phyloP scores from a whole-genome alignment of 2,797 vertebrate species.

The Micrastur ruficollis region DNA sequence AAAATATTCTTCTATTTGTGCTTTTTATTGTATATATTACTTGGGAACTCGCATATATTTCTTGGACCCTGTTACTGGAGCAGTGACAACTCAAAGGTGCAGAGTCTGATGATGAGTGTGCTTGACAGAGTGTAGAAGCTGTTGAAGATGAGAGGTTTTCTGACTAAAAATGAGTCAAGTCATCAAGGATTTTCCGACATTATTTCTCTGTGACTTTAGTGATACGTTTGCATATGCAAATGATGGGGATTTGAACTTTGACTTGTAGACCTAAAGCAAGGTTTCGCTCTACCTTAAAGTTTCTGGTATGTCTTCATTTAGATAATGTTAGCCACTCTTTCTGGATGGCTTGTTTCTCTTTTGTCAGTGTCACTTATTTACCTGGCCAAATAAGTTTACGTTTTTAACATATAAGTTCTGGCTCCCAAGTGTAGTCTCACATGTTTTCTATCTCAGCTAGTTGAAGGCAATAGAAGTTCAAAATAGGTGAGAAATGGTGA shows the following conservation, averaged over 20 bases:
- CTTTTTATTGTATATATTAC: not conserved
- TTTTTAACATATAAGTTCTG: not conserved
- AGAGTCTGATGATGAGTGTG: not conserved
- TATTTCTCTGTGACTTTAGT: not conserved
- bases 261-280: not conserved
- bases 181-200: not conserved
- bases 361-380: not conserved
- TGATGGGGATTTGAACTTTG: not conserved
- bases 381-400: not conserved
- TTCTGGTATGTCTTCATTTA: not conserved
- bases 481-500: not conserved
- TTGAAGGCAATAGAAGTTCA: not conserved
- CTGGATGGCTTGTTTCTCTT: not conserved
- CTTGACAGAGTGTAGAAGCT: not conserved
- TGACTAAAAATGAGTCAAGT: not conserved
- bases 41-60: not conserved
- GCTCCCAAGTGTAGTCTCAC: not conserved
- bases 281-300: not conserved
- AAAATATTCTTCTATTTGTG: not conserved
- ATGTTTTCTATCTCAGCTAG: not conserved
- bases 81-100: not conserved
- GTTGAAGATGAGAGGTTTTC: not conserved
- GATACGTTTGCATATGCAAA: not conserved
- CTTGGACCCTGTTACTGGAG: not conserved
- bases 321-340: not conserved